A percentile compares a stretch with the other conserved stretches of the same genome.
phyloP scores from a whole-genome alignment of 2,797 vertebrate genomes.

The Neopelma chrysocephalum region DNA sequence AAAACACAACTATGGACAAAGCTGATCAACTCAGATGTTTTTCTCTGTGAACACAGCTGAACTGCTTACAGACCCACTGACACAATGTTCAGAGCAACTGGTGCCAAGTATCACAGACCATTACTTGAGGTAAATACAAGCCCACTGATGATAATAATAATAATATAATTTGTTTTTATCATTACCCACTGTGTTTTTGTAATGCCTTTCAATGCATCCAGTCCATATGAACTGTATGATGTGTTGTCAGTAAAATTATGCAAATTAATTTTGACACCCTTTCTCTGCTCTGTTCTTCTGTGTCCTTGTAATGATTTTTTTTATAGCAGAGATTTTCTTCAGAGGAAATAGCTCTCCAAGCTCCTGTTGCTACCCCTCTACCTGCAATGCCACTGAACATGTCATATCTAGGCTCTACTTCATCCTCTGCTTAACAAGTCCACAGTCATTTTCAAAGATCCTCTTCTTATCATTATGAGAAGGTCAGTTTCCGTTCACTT shows the following conservation, averaged over 20 bases:
- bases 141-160: background rate
- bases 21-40: background rate
- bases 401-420: background rate
- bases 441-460: background rate
- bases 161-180: background rate
- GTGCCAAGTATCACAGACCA: background rate
- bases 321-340: background rate
- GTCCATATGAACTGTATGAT: background rate
- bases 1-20: background rate
- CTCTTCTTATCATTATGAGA: background rate
- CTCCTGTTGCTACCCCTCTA: background rate
- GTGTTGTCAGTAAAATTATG: background rate
- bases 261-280: slow-evolving; percentile 31
- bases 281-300: background rate
- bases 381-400: background rate
- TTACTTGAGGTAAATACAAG: background rate
- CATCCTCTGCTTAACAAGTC: background rate
- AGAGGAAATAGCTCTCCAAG: background rate
- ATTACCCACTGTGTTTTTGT: background rate
- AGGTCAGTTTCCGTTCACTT: background rate
- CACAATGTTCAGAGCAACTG: rapidly evolving
- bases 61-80: background rate
- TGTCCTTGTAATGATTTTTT: slow-evolving; percentile 4
- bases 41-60: background rate
- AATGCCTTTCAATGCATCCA: background rate